phyloP scores from a whole-genome alignment of 2,113 vertebrate genomes.

The Oenanthe melanoleuca region DNA sequence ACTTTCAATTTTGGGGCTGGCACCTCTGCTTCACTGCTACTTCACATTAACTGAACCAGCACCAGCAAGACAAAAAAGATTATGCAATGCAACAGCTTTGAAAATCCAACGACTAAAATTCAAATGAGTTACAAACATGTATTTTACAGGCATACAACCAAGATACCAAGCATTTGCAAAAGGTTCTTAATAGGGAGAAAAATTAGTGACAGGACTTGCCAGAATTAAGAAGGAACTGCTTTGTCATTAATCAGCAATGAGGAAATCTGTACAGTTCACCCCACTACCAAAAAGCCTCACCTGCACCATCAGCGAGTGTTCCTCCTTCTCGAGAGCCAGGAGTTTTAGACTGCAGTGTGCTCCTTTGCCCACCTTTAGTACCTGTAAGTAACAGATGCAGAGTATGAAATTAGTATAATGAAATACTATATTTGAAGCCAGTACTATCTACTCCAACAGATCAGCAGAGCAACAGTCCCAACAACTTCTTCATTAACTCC shows the following conservation, averaged over 20 bases:
- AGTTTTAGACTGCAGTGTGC: not conserved
- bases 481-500: not conserved
- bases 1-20: not conserved
- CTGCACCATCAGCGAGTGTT: not conserved
- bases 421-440: not conserved
- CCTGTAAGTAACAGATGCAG: not conserved
- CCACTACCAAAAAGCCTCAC: not conserved
- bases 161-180: not conserved
- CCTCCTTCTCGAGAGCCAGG: constrained; percentile 21
- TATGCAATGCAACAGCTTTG: not conserved
- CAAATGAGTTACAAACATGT: not conserved
- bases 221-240: not conserved
- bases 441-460: not conserved
- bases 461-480: not conserved
- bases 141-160: not conserved
- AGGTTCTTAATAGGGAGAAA: not conserved
- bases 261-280: not conserved
- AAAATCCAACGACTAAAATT: not conserved
- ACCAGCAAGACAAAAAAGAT: not conserved
- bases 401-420: not conserved
- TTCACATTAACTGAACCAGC: not conserved
- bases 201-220: not conserved
- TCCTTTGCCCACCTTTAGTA: not conserved
- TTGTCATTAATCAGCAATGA: not conserved
- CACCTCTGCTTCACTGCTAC: not conserved